Conservation (phyloP, 2,113 vertebrate genomes). For the Periophthalmus modestus region DNA sequence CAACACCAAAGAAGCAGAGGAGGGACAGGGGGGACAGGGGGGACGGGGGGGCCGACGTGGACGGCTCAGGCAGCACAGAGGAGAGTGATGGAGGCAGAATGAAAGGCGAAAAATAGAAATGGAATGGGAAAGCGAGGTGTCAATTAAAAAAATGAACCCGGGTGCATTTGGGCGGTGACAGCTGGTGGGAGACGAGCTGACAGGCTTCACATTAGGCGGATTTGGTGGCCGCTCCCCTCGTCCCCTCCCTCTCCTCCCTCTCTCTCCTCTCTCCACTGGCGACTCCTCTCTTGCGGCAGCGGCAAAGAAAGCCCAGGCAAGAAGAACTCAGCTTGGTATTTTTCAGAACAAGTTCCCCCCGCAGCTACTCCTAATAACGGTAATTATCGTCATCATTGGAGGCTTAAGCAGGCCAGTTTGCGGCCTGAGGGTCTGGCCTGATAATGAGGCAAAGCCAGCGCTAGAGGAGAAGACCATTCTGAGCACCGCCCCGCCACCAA, state of each 20-base stretch:
- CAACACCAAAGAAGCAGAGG: conserved; percentile 68
- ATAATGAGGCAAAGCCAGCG: conserved; percentile 73
- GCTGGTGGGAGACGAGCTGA: conserved; percentile 89
- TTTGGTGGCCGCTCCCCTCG: conserved; percentile 78
- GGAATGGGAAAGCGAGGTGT: conserved; percentile 86
- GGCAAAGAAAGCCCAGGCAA: conserved; percentile 59
- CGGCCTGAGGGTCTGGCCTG: conserved; percentile 76
- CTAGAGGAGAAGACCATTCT: conserved; percentile 67
- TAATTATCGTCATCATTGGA: conserved; percentile 83
- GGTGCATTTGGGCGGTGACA: conserved; percentile 84
- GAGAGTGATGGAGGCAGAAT: conserved; percentile 68
- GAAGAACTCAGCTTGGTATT: conserved; percentile 64
- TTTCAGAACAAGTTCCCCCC: conserved; percentile 79
- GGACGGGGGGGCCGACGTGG: conserved; percentile 32
- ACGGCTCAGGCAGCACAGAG: conserved; percentile 49
- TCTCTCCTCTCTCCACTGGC: conserved; percentile 57
- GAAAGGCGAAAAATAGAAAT: conserved; percentile 75
- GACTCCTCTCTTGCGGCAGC: conserved; percentile 60
- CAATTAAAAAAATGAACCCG: conserved; percentile 97
- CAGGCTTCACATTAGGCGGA: conserved; percentile 83
- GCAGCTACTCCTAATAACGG: conserved; percentile 82
- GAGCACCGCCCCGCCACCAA: conserved; percentile 68
- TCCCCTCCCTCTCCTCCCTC: conserved; percentile 57
- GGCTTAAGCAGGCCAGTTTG: conserved; percentile 80
- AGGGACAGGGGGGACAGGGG: conserved; percentile 59